These are phyloP conservation scores for Enteromius thamalakanensis DNA, from an alignment of 2,797 vertebrate species.

Conservation along the genomic window DNA sequence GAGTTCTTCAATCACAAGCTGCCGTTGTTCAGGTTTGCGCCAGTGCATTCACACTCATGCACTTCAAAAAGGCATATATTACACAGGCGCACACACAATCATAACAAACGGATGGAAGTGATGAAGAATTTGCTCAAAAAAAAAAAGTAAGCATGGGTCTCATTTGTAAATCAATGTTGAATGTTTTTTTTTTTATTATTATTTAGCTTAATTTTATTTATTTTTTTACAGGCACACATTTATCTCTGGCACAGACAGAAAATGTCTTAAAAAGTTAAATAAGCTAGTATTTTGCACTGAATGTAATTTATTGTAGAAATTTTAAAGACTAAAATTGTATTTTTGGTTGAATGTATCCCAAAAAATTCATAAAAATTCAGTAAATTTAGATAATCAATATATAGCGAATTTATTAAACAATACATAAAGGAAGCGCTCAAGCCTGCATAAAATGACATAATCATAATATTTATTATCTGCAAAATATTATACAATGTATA, in stretches of 20 bases:
- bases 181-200: neutral
- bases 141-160: neutral
- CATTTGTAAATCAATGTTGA: neutral
- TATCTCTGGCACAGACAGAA: neutral
- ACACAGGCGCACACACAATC: neutral
- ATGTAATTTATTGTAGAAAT: neutral
- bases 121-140: neutral
- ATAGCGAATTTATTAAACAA: neutral
- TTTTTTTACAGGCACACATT: neutral
- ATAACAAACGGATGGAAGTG: constrained; percentile 32
- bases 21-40: constrained; percentile 52
- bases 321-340: neutral
- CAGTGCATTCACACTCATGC: constrained; percentile 39
- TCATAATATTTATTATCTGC: no score
- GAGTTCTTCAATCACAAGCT: constrained; percentile 62
- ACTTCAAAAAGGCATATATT: constrained; percentile 16
- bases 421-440: neutral
- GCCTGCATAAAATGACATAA: neutral
- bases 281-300: neutral
- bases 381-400: neutral
- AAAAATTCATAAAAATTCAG: no score
- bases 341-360: neutral
- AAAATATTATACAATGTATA: no score
- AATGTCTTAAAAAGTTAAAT: neutral
- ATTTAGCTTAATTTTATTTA: no score